These are phyloP conservation scores for Lipotes vexillifer DNA, from an alignment of 2,113 vertebrate genomes.

Conservation along the genomic window DNA sequence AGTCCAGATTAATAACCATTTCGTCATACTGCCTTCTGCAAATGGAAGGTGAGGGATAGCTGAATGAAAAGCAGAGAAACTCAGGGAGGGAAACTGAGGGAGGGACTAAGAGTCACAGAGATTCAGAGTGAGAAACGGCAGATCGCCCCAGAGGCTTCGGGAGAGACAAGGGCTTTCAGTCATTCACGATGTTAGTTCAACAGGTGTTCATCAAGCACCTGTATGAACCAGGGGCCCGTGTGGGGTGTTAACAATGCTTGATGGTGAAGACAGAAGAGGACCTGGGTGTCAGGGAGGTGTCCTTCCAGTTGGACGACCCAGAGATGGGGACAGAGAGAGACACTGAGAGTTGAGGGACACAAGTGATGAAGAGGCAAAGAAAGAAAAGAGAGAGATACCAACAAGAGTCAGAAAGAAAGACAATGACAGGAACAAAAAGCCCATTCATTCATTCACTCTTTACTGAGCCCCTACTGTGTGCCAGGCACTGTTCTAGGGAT, in stretches of 20 bases:
- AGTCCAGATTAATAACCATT: background rate
- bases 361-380: background rate
- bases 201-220: background rate
- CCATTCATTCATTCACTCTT: background rate
- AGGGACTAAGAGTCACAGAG: background rate
- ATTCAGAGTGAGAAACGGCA: background rate
- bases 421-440: background rate
- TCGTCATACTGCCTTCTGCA: background rate
- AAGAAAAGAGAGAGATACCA: background rate
- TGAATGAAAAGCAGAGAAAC: background rate
- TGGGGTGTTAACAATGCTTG: background rate
- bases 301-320: background rate
- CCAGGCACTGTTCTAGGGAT: background rate
- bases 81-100: background rate
- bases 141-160: accelerated
- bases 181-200: accelerated
- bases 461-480: background rate
- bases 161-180: background rate
- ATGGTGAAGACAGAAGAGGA: background rate
- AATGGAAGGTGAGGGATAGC: background rate
- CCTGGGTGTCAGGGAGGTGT: background rate
- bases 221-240: background rate
- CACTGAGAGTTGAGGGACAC: background rate
- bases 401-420: background rate
- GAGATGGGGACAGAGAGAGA: background rate